Evolutionary conservation across 2,797 vertebrate species (phyloP), one percentile per base, ranked within the genome.

Genomic region (Acipenser ruthenus): DNA sequence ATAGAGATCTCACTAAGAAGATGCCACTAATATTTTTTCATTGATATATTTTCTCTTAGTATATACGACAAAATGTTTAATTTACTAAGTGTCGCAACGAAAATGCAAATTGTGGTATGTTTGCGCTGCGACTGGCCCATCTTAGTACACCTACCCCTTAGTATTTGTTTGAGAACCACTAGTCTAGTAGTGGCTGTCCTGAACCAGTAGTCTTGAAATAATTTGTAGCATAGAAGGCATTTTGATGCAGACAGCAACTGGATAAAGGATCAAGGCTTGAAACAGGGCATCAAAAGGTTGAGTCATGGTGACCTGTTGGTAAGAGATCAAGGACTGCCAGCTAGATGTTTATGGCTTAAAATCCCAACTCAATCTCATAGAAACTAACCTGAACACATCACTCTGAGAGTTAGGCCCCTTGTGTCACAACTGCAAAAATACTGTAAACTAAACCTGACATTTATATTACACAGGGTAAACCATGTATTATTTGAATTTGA

Each of bases 221-320:
- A 70, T 75, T 68, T 76, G 72, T 81, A 72, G 74, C 58, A 48
- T 68, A 69, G 73, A 75, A 58, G 71, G 78, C 78, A 84, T 88
- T 83, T 80, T 85, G 72, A 79, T 85, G 86, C 83, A 82, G 85
- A 90, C 87, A 87, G 88, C 83, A 13, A 10, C 13, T 66, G 65
- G 13, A 59, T 58, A 66, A 59, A 49, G 58, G 60, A 58, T 59
- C 60, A 66, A 66, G 55, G 47, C 47, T 15, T 61, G 9, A 77
- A 82, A 77, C 71, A 68, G 75, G 77, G 80, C 68, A 70, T 74
- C 75, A 87, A 85, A 83, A 79, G 62, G 72, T 70, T 65, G 50
- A 64, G 77, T 71, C 71, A 47, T 52, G 58, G 69, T 81, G 81
- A 80, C 81, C 77, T 73, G 50, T 62, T 48, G 73, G 69, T 70